Percentiles rank a stretch among this genome's conserved stretches.
These are phyloP conservation scores for Phataginus tricuspis DNA, from an alignment of 2,797 vertebrate genomes.

Conservation along the genomic window DNA sequence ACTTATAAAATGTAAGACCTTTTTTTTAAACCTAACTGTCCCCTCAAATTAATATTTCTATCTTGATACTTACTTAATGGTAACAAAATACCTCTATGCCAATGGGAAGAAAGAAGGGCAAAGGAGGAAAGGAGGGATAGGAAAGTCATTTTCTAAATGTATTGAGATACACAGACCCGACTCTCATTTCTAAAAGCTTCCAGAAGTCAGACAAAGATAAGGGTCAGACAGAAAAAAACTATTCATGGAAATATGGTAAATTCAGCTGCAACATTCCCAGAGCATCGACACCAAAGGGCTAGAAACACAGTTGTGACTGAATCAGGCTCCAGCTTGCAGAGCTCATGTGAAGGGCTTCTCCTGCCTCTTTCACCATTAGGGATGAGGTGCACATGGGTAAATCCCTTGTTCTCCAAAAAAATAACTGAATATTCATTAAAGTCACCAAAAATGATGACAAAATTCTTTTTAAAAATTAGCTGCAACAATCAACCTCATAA, in stretches of 20 bases:
- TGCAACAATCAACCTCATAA: not conserved
- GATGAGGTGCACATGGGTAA: not conserved
- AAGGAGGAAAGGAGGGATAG: not conserved
- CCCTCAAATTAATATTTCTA: not conserved
- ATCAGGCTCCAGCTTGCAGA: not conserved
- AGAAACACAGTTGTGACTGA: not conserved
- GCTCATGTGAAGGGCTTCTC: not conserved
- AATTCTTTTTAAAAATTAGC: not conserved
- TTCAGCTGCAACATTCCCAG: not conserved
- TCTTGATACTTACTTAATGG: not conserved
- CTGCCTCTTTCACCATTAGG: not conserved
- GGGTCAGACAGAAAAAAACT: not conserved
- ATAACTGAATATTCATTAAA: not conserved
- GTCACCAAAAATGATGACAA: not conserved
- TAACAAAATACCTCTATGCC: not conserved
- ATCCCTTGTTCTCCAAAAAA: not conserved
- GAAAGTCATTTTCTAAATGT: not conserved
- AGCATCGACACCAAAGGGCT: not conserved
- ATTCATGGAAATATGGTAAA: not conserved
- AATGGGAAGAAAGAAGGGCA: not conserved
- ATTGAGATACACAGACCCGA: not conserved
- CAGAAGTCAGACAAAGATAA: not conserved
- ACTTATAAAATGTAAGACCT: not conserved
- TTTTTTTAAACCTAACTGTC: not conserved
- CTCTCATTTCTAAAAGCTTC: not conserved